These are phyloP conservation scores for Stenolophus ochropezus DNA, from an alignment of 2,888 invertebrate species.

Conservation along the genomic window DNA sequence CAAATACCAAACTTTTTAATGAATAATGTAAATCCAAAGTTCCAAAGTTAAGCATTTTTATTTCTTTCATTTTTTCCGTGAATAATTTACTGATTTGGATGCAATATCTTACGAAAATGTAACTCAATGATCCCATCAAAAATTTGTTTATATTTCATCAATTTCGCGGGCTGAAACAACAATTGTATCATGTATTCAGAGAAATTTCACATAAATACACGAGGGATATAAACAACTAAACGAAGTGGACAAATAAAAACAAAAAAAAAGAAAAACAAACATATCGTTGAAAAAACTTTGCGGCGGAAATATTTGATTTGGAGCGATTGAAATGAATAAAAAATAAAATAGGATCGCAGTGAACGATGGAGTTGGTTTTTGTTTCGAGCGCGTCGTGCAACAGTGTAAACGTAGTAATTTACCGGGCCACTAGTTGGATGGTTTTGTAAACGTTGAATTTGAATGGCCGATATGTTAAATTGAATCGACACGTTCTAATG, in stretches of 20 bases:
- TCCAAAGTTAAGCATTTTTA: background rate
- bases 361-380: background rate
- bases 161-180: constrained; percentile 20
- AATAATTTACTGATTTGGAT: background rate
- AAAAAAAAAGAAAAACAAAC: constrained; percentile 36
- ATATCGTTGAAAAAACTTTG: constrained; percentile 43
- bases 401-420: constrained; percentile 41
- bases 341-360: constrained; percentile 38
- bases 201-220: constrained; percentile 33
- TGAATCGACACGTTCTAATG: constrained; percentile 37
- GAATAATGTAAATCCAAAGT: background rate
- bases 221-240: constrained; percentile 45
- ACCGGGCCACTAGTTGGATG: constrained; percentile 32
- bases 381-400: background rate
- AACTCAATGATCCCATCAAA: background rate
- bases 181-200: constrained; percentile 35
- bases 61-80: background rate
- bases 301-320: constrained; percentile 43
- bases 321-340: constrained; percentile 36
- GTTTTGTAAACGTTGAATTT: constrained; percentile 42
- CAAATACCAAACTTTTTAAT: background rate
- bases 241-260: constrained; percentile 43
- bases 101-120: constrained; percentile 1
- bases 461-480: constrained; percentile 28
- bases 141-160: constrained; percentile 38